These are phyloP conservation scores for Illadopsis cleaveri DNA, from an alignment of 2,113 vertebrate genomes.

Conservation along the genomic window DNA sequence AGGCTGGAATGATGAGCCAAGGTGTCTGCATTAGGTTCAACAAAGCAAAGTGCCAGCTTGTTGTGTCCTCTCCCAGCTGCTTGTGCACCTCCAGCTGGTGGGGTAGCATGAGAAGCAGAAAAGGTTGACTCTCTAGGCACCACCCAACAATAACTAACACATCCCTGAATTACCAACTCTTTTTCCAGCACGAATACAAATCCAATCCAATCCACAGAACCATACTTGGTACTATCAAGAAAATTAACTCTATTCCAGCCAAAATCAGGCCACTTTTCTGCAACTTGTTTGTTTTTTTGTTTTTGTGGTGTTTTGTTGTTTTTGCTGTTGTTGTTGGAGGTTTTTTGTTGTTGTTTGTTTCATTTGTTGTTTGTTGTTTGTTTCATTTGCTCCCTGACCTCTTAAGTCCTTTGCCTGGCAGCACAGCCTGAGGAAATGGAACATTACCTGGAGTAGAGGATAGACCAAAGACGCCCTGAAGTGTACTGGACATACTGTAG, in stretches of 20 bases:
- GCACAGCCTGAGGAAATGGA: background rate
- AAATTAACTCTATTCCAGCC: background rate
- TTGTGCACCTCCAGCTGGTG: background rate
- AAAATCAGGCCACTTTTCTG: background rate
- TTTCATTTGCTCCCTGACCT: background rate
- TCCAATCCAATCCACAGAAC: background rate
- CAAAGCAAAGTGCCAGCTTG: background rate
- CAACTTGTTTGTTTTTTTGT: background rate
- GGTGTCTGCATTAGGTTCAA: background rate
- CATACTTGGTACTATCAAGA: background rate
- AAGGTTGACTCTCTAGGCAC: background rate
- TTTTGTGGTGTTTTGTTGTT: too few relatives aligned
- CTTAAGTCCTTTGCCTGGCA: background rate
- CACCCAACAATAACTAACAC: background rate
- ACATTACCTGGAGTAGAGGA: background rate
- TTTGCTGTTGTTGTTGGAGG: too few relatives aligned
- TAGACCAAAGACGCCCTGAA: background rate
- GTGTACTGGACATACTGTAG: background rate
- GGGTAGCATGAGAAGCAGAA: background rate
- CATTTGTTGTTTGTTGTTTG: background rate
- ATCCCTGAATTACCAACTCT: background rate
- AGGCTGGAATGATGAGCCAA: background rate
- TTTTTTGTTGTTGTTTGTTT: background rate
- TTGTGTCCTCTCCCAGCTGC: background rate
- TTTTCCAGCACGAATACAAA: background rate